A percentile compares a stretch with the other conserved stretches of the same genome.
Evolutionary conservation across 2,888 invertebrate species (phyloP).

Genomic region (Drosophila demipolita): DNA sequence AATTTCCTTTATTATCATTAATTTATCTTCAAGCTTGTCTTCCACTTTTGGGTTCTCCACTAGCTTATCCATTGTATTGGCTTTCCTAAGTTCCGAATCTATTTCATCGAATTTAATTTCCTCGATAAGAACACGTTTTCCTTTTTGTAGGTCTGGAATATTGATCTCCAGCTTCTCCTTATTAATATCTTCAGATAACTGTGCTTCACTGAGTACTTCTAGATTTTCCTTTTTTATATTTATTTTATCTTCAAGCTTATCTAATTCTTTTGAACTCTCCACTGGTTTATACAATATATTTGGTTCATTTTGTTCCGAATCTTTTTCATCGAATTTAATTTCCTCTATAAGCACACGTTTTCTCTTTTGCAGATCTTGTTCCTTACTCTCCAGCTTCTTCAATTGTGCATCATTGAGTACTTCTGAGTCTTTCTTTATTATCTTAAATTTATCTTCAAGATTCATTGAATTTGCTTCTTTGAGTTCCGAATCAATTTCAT

Average conservation of each 20-base stretch:
- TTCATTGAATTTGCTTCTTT: too few relatives aligned
- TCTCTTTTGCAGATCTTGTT: background rate
- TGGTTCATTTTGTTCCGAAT: background rate
- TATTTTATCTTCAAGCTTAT: background rate
- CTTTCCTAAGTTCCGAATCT: background rate
- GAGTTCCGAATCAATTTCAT: background rate
- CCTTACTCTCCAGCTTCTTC: too few relatives aligned
- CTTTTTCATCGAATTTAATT: conserved; percentile 3
- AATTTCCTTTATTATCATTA: too few relatives aligned
- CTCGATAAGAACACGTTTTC: background rate
- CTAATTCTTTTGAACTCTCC: background rate
- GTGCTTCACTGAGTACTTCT: background rate
- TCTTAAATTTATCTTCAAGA: conserved; percentile 9
- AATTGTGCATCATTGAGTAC: too few relatives aligned
- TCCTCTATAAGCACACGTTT: conserved; percentile 49
- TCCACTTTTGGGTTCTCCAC: background rate
- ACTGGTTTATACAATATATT: background rate
- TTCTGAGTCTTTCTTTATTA: too few relatives aligned
- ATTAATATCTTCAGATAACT: background rate
- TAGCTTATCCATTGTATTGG: background rate
- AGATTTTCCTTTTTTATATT: conserved; percentile 26
- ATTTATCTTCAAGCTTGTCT: background rate
- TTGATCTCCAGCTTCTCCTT: background rate
- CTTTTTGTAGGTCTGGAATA: background rate
- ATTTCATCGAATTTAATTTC: background rate